These are phyloP conservation scores for Eupithecia abbreviata DNA, from an alignment of 2,888 invertebrate genomes.

Conservation along the genomic window DNA sequence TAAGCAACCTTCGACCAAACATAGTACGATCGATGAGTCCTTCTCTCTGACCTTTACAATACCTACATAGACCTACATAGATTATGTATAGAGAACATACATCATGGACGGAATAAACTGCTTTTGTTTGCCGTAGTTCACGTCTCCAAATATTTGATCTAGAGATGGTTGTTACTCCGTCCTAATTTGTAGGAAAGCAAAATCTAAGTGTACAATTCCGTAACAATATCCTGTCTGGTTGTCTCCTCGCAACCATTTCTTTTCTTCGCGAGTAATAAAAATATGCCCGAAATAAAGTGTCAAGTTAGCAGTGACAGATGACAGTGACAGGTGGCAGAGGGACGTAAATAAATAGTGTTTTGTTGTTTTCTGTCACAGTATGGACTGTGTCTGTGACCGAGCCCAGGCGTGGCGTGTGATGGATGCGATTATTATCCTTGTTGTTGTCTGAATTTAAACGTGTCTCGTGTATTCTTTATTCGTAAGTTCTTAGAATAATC, in stretches of 20 bases:
- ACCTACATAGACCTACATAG: not conserved
- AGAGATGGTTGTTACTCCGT: not conserved
- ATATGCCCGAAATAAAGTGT: conserved; percentile 38
- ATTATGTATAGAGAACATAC: not conserved
- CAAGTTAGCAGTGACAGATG: conserved; percentile 39
- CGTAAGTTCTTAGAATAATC: not conserved
- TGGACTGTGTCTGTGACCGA: conserved; percentile 17
- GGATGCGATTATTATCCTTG: conserved; percentile 12
- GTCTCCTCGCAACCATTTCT: conserved; percentile 10
- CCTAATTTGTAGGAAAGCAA: not conserved
- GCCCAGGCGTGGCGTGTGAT: conserved; percentile 11
- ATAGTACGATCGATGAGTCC: conserved; percentile 31
- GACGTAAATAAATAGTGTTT: conserved; percentile 39
- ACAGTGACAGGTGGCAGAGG: conserved; percentile 31
- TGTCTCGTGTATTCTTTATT: not conserved
- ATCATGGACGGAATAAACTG: conserved; percentile 9
- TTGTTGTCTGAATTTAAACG: not conserved
- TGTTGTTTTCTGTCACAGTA: conserved; percentile 33
- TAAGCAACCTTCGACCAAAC: conserved; percentile 27
- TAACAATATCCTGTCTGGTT: conserved; percentile 21
- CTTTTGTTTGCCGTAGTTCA: not conserved
- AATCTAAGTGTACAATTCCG: not conserved
- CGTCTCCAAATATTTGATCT: conserved; percentile 4
- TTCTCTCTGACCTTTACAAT: conserved; percentile 24
- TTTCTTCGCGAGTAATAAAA: conserved; percentile 22